phyloP scores from a whole-genome alignment of 2,113 vertebrate species.

The Nycticryphes semicollaris region DNA sequence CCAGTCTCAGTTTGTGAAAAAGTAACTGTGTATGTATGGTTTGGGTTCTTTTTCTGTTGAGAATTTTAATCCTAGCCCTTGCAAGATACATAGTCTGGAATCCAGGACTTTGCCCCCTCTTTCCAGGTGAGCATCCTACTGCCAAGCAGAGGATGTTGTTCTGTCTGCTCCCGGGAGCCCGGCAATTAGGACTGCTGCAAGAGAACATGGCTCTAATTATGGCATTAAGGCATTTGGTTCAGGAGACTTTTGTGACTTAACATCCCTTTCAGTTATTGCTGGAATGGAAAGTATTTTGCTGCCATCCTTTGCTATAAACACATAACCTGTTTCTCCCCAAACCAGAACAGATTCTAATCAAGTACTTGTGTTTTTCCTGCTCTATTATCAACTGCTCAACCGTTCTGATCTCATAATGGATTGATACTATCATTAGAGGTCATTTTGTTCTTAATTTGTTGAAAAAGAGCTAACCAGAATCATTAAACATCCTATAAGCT shows the following conservation, averaged over 20 bases:
- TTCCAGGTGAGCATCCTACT: background rate
- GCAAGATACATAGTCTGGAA: fast-evolving
- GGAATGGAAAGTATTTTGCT: conserved; percentile 17
- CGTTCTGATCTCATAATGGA: background rate
- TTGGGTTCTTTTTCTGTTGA: background rate
- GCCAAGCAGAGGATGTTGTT: background rate
- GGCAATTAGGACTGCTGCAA: background rate
- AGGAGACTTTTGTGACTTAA: background rate
- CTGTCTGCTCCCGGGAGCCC: background rate
- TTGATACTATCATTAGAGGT: background rate
- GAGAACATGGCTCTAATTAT: background rate
- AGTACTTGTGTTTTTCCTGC: background rate
- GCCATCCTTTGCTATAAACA: background rate
- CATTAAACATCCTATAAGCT: background rate
- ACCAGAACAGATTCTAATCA: conserved; percentile 29
- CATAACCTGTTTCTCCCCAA: background rate
- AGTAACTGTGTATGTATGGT: background rate
- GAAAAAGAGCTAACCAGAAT: background rate
- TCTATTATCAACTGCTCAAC: background rate
- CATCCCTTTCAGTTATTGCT: background rate
- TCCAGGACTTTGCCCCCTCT: background rate
- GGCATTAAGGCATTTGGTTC: background rate
- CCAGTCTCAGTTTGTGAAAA: background rate
- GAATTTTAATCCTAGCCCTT: background rate
- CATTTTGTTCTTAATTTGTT: background rate